Conservation (phyloP, 2,797 vertebrate genomes). For the Fratercula arctica region DNA sequence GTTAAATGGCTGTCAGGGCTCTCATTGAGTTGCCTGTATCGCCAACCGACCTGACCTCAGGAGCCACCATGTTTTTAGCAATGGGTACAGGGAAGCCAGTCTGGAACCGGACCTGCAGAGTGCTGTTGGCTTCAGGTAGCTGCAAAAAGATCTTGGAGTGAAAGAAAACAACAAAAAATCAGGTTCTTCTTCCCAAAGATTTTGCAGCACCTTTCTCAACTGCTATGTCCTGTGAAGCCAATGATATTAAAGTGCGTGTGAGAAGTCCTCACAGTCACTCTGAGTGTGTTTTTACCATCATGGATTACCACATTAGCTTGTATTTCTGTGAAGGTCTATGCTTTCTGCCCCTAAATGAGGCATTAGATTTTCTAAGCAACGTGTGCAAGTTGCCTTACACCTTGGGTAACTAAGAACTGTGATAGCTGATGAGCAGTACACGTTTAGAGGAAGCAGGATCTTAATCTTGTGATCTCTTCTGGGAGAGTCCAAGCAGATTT, state of each 20-base stretch:
- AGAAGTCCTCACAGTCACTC: not conserved
- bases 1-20: constrained; percentile 69
- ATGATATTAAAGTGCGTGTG: not conserved
- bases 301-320: not conserved
- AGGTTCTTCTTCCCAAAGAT: not conserved
- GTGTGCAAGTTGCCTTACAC: not conserved
- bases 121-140: not conserved
- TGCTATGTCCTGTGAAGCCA: not conserved
- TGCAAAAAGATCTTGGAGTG: not conserved
- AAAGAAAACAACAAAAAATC: not conserved
- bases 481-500: not conserved
- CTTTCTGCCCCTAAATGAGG: not conserved
- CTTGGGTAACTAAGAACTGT: not conserved
- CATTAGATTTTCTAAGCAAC: not conserved
- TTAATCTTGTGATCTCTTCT: not conserved
- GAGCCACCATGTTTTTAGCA: not conserved
- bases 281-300: not conserved
- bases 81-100: no score
- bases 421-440: not conserved
- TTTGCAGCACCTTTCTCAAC: not conserved
- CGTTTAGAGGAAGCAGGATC: not conserved
- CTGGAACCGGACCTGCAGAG: not conserved
- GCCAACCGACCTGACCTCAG: not conserved
- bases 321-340: not conserved
- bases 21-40: not conserved